Conservation (phyloP, 2,888 invertebrate species). For the Acleris cristana region DNA sequence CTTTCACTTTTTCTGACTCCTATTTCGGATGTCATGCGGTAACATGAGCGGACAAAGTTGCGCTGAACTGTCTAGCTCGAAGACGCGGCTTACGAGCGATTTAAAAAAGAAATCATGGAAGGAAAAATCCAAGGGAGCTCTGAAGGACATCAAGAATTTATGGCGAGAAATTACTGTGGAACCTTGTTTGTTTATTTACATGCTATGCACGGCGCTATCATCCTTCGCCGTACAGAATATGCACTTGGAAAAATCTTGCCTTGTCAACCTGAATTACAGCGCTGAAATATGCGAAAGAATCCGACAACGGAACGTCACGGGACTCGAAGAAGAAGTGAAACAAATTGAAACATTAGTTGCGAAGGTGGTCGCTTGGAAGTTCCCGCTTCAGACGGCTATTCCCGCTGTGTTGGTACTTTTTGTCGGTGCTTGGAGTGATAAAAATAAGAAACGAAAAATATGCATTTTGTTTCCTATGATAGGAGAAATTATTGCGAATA, state of each 20-base stretch:
- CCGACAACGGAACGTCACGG: conserved; percentile 68
- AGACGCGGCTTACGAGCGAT: conserved; percentile 62
- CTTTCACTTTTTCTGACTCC: conserved; percentile 66
- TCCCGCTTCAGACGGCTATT: conserved; percentile 83
- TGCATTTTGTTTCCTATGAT: conserved; percentile 83
- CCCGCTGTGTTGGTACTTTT: conserved; percentile 84
- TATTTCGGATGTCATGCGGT: conserved; percentile 56
- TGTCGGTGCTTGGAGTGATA: conserved; percentile 86
- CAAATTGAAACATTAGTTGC: conserved; percentile 80
- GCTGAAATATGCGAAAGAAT: conserved; percentile 82
- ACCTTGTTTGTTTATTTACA: conserved; percentile 86
- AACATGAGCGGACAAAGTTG: conserved; percentile 64
- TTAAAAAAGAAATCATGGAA: conserved; percentile 57
- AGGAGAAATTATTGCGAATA: conserved; percentile 81
- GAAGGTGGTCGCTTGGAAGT: conserved; percentile 83
- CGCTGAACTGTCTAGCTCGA: conserved; percentile 69
- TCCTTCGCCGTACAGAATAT: conserved; percentile 84
- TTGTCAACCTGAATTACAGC: conserved; percentile 78
- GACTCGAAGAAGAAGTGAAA: conserved; percentile 67
- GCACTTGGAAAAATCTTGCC: conserved; percentile 84
- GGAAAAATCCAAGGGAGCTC: conserved; percentile 61
- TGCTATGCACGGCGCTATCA: conserved; percentile 86
- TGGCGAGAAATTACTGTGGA: conserved; percentile 84
- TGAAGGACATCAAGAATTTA: conserved; percentile 67
- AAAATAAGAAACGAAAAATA: conserved; percentile 83